A percentile compares a stretch with the other conserved stretches of the same genome.
These are phyloP conservation scores for Brachypalpus laphriformis DNA, from an alignment of 2,888 invertebrate genomes.

Conservation along the genomic window DNA sequence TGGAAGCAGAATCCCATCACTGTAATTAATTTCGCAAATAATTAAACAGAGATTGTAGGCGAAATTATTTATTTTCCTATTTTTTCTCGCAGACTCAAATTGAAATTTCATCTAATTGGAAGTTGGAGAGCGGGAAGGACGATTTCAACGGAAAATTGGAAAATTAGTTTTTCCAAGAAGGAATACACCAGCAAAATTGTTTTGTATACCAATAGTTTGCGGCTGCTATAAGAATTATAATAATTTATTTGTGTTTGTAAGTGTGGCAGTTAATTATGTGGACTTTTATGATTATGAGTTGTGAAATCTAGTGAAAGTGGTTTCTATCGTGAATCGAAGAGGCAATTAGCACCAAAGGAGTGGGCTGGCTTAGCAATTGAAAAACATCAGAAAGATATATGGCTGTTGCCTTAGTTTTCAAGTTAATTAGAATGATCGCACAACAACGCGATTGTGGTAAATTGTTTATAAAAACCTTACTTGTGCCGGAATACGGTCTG, in stretches of 20 bases:
- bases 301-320: too few species aligned
- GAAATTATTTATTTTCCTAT: constrained; percentile 18
- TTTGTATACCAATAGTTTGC: neutral
- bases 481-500: too few species aligned
- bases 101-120: constrained; percentile 17
- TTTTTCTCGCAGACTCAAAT: constrained; percentile 8
- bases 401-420: too few species aligned
- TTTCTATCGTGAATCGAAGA: too few species aligned
- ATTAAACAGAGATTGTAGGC: constrained; percentile 43
- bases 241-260: neutral
- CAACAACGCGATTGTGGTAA: too few species aligned
- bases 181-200: neutral
- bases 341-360: too few species aligned
- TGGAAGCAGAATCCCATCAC: constrained; percentile 42
- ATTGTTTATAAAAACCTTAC: too few species aligned
- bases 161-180: neutral
- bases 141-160: neutral
- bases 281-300: too few species aligned
- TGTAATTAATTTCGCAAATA: constrained; percentile 65
- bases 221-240: neutral
- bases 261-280: too few species aligned
- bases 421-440: too few species aligned
- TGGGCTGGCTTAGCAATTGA: too few species aligned
- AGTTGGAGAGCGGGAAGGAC: neutral
- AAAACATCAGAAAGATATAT: too few species aligned